Percentiles rank a stretch among this genome's conserved stretches.
These are phyloP conservation scores for Gyrodactylus salaris DNA, from an alignment of 1,140 invertebrate genomes.

Conservation along the genomic window DNA sequence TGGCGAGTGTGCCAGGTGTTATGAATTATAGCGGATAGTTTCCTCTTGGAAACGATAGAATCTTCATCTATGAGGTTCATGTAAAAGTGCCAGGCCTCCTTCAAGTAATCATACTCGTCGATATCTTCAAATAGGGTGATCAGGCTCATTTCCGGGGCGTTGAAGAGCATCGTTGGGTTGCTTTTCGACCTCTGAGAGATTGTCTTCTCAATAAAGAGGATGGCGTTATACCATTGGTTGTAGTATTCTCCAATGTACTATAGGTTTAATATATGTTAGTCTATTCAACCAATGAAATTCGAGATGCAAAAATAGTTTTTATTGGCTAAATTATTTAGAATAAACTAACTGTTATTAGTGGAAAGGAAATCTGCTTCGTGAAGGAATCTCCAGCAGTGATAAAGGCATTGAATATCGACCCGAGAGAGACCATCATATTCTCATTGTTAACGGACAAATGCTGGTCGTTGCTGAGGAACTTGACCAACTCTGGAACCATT, in stretches of 20 bases:
- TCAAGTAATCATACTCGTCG: neutral
- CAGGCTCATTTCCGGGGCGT: neutral
- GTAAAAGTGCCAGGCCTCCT: neutral
- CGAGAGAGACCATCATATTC: neutral
- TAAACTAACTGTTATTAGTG: neutral
- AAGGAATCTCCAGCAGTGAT: neutral
- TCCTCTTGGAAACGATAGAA: neutral
- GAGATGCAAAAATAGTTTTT: too few species aligned
- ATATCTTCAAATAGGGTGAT: neutral
- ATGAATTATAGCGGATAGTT: neutral
- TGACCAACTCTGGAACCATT: neutral
- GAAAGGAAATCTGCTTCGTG: neutral
- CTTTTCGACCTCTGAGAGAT: neutral
- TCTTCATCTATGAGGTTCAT: neutral
- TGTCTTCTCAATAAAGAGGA: neutral
- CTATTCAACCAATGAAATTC: neutral
- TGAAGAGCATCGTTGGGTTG: neutral
- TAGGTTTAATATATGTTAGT: too few species aligned
- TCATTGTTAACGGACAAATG: neutral
- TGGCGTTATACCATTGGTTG: neutral
- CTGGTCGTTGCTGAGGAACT: neutral
- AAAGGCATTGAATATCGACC: neutral
- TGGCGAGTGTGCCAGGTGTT: neutral
- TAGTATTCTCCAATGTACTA: neutral
- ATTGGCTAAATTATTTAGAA: neutral